Evolutionary conservation across 2,113 vertebrate genomes (phyloP).

Genomic region (Sterrhoptilus dennistouni): DNA sequence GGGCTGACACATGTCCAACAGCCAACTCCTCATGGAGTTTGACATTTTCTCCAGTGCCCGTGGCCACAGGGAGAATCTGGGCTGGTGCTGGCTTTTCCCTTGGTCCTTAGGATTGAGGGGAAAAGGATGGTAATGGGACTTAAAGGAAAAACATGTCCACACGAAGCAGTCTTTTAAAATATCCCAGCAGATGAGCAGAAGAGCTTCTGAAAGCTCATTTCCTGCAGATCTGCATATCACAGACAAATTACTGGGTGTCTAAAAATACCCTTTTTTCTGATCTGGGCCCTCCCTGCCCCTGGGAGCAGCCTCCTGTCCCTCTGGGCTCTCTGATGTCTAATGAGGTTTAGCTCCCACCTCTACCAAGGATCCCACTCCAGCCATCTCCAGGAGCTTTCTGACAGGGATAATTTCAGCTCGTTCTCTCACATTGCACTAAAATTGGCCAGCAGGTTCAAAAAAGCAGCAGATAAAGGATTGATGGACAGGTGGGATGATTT

Average conservation of each 20-base stretch:
- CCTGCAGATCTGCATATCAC: background rate
- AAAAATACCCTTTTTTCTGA: background rate
- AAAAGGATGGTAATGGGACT: background rate
- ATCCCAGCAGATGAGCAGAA: background rate
- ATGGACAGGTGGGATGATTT: constrained; percentile 5
- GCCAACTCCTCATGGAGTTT: background rate
- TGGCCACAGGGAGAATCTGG: background rate
- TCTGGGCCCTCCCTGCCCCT: background rate
- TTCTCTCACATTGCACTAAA: background rate
- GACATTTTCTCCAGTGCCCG: background rate
- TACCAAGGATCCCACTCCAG: background rate
- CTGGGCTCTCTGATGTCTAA: constrained; percentile 38
- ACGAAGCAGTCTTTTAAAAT: background rate
- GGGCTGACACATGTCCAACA: background rate
- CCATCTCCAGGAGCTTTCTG: background rate
- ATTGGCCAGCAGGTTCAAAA: constrained; percentile 9
- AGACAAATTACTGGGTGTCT: background rate
- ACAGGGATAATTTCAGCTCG: background rate
- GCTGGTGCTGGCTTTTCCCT: background rate
- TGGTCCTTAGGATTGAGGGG: background rate
- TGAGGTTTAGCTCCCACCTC: constrained; percentile 30
- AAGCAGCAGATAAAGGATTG: background rate
- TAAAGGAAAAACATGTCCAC: background rate
- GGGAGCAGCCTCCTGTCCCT: background rate
- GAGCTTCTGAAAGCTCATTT: background rate